These are phyloP conservation scores for Gallinago paraguaiae DNA, from an alignment of 2,113 vertebrate genomes.

Conservation along the genomic window DNA sequence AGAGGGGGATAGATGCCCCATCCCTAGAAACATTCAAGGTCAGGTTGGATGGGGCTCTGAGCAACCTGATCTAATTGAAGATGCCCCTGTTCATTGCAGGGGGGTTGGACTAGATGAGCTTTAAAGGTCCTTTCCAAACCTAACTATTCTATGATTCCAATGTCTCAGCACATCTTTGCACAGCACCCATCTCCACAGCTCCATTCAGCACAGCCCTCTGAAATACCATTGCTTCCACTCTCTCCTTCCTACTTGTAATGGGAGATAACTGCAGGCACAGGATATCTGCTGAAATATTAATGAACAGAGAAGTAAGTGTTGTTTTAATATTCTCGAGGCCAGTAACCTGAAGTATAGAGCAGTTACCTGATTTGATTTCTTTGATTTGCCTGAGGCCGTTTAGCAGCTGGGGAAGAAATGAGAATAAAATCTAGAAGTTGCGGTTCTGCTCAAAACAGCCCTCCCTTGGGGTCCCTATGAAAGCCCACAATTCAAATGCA, in stretches of 20 bases:
- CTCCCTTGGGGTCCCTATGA: neutral
- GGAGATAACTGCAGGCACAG: neutral
- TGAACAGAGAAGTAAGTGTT: constrained; percentile 21
- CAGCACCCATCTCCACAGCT: neutral
- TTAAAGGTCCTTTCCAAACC: neutral
- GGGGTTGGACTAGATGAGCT: neutral
- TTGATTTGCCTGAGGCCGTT: neutral
- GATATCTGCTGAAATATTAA: constrained; percentile 37
- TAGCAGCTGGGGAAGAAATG: neutral
- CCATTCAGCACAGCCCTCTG: neutral
- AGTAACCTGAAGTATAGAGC: neutral
- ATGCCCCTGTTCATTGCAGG: neutral
- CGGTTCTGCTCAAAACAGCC: neutral
- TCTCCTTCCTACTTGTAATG: neutral
- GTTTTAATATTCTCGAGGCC: constrained; percentile 50
- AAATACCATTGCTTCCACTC: neutral
- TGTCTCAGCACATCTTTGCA: rapidly evolving
- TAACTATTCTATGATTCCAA: neutral
- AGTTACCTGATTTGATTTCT: constrained; percentile 6
- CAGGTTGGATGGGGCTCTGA: neutral
- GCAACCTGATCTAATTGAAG: neutral
- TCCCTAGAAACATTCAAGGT: neutral
- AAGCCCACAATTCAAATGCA: neutral
- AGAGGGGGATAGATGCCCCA: neutral
- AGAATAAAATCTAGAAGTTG: neutral